Conservation (phyloP, 2,113 vertebrate species). For the Dasyurus viverrinus region DNA sequence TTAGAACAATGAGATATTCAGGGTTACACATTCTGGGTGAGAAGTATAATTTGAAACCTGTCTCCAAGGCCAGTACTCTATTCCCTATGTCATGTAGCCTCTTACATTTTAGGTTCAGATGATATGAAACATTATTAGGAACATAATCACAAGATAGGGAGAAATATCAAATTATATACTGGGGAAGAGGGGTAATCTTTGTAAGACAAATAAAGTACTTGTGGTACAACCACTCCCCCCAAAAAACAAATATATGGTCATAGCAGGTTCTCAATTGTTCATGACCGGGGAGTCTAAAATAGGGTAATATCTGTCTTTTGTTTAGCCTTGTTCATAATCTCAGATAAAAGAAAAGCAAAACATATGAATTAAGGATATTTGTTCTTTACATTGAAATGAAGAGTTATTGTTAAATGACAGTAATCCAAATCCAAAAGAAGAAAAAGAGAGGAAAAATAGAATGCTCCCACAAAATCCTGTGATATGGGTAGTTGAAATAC, state of each 20-base stretch:
- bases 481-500: neutral
- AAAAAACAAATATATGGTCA: neutral
- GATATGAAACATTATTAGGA: neutral
- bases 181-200: neutral
- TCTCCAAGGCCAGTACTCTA: neutral
- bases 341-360: neutral
- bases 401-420: neutral
- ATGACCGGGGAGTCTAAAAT: neutral
- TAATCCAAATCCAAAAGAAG: neutral
- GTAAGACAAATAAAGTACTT: neutral
- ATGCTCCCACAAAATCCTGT: neutral
- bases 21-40: neutral
- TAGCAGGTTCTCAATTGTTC: neutral
- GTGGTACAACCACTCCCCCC: too few species aligned
- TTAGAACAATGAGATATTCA: neutral
- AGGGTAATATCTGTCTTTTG: neutral
- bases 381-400: neutral
- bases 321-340: neutral
- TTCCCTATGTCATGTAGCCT: neutral
- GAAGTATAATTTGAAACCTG: neutral
- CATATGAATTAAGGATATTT: neutral
- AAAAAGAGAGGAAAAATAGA: neutral
- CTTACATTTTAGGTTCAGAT: neutral
- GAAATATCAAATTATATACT: neutral
- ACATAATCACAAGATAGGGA: neutral